Evolutionary conservation across 23 tunicate species (phyloP).

Genomic region (Diplosoma virens): DNA sequence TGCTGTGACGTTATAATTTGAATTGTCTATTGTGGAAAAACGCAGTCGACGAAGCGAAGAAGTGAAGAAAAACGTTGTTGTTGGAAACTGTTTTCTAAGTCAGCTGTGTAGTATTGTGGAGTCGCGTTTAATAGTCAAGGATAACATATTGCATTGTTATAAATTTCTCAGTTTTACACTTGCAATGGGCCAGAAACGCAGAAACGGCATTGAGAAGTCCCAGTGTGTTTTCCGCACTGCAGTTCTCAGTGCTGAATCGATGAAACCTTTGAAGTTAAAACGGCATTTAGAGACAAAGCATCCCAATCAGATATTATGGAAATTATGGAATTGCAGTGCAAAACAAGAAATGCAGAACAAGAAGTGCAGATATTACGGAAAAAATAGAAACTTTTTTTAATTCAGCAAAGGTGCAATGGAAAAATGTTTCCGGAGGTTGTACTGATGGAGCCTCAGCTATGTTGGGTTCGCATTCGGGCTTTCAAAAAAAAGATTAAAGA

Average conservation of each 20-base stretch:
- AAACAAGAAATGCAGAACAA: not conserved
- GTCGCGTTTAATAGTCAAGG: not conserved
- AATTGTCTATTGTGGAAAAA: not conserved
- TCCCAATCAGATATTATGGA: not conserved
- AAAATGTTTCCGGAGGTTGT: slow-evolving; percentile 44
- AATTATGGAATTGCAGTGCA: not conserved
- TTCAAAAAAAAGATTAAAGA: slow-evolving; percentile 16
- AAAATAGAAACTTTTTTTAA: slow-evolving; percentile 5
- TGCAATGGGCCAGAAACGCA: too few relatives aligned
- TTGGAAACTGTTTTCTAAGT: not conserved
- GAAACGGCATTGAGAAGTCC: slow-evolving; percentile 38
- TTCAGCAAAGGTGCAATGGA: slow-evolving; percentile 28
- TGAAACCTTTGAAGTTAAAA: slow-evolving; percentile 36
- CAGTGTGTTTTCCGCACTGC: slow-evolving; percentile 43
- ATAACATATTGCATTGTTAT: not conserved
- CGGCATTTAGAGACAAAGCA: slow-evolving; percentile 27
- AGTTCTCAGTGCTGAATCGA: slow-evolving; percentile 45
- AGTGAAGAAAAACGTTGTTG: not conserved
- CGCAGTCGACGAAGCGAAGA: not conserved
- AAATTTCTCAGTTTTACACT: not conserved
- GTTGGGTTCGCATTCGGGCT: too few relatives aligned
- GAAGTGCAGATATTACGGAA: not conserved
- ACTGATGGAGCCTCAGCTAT: slow-evolving; percentile 43
- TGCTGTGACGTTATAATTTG: too few relatives aligned
- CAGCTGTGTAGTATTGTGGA: not conserved